Evolutionary conservation across 1,140 invertebrate species (phyloP).

Genomic region (Drosophila seguyi): DNA sequence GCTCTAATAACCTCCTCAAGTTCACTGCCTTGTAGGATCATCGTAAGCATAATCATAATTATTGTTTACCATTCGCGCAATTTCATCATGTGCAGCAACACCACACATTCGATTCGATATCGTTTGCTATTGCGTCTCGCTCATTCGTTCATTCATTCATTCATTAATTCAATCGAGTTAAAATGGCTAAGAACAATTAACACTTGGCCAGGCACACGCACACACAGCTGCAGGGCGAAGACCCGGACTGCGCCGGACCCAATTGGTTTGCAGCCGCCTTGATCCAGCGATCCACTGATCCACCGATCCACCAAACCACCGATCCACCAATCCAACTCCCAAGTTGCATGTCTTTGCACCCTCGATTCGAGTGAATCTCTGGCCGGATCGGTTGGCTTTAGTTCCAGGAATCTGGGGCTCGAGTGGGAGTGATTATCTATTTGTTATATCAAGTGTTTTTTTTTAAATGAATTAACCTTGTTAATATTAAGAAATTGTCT

Average conservation of each 20-base stretch:
- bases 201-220: constrained; percentile 43
- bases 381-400: background rate
- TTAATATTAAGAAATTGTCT: background rate
- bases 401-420: background rate
- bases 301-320: constrained; percentile 3
- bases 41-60: background rate
- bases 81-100: constrained; percentile 55
- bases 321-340: constrained; percentile 3
- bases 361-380: background rate
- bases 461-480: background rate
- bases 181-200: constrained; percentile 59
- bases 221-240: background rate
- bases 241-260: constrained; percentile 46
- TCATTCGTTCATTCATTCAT: constrained; percentile 7
- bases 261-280: constrained; percentile 53
- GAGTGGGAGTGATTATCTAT: background rate
- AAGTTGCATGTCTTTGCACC: background rate
- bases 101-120: constrained; percentile 26
- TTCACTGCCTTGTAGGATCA: constrained; percentile 59
- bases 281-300: constrained; percentile 17
- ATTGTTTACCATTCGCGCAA: constrained; percentile 26
- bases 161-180: constrained; percentile 57
- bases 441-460: background rate
- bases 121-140: constrained; percentile 3
- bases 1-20: constrained; percentile 77